These are phyloP conservation scores for Anguilla anguilla DNA, from an alignment of 2,797 vertebrate species.

Conservation along the genomic window DNA sequence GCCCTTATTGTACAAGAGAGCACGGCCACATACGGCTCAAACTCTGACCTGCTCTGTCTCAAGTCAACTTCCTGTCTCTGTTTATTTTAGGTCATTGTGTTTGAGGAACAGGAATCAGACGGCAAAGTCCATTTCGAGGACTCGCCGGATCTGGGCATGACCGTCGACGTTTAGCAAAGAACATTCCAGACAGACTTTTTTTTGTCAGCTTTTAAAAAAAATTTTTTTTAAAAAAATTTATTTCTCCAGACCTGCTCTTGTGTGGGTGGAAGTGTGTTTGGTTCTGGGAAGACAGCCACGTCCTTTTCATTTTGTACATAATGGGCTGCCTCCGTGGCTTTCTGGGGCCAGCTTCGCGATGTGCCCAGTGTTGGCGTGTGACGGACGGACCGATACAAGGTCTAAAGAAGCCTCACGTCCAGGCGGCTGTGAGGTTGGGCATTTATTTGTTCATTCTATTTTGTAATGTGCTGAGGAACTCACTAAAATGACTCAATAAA, in stretches of 20 bases:
- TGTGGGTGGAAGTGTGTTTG: background rate
- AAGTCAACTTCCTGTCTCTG: slow-evolving; percentile 12
- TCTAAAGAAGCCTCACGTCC: background rate
- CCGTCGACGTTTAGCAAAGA: slow-evolving; percentile 78
- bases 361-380: background rate
- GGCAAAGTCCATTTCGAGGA: slow-evolving; percentile 81
- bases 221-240: background rate
- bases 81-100: slow-evolving; percentile 79
- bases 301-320: background rate
- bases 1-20: background rate
- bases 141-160: slow-evolving; percentile 82
- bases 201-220: background rate
- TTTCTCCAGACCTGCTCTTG: background rate
- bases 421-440: background rate
- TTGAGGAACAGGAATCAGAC: slow-evolving; percentile 85
- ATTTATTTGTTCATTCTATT: background rate
- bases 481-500: background rate
- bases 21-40: background rate
- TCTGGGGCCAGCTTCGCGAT: background rate
- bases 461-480: background rate
- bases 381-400: background rate
- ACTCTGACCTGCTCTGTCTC: background rate
- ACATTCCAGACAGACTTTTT: background rate
- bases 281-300: background rate
- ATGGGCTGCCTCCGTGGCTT: background rate